Evolutionary conservation across 2,113 vertebrate species (phyloP).

Genomic region (Platichthys flesus): DNA sequence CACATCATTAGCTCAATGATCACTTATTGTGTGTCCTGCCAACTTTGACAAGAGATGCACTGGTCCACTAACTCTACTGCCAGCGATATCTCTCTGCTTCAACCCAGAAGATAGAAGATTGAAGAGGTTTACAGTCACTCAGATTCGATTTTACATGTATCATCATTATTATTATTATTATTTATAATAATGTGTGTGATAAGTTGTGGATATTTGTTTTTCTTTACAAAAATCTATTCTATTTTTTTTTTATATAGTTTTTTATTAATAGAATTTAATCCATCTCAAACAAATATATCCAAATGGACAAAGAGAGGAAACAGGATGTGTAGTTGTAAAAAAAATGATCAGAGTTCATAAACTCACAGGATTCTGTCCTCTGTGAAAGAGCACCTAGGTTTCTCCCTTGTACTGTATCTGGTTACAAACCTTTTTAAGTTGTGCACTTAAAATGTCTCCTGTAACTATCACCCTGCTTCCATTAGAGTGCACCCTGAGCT

Average conservation of each 20-base stretch:
- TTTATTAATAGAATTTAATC: neutral
- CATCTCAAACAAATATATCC: conserved; percentile 3
- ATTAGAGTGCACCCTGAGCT: conserved; percentile 57
- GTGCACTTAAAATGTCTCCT: conserved; percentile 77
- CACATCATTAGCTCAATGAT: conserved; percentile 71
- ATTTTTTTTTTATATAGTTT: no score
- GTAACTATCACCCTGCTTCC: conserved; percentile 68
- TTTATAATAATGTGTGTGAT: neutral
- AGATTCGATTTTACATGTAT: neutral
- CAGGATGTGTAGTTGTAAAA: conserved; percentile 1
- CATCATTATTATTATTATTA: neutral
- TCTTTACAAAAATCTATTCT: neutral
- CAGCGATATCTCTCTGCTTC: neutral
- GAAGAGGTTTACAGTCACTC: conserved; percentile 14
- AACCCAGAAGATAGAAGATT: neutral
- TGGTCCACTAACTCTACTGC: conserved; percentile 26
- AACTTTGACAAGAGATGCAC: conserved; percentile 45
- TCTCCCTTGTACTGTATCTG: conserved; percentile 51
- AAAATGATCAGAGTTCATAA: conserved; percentile 5
- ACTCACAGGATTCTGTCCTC: conserved; percentile 14
- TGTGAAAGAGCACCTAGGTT: conserved; percentile 42
- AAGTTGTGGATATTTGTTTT: no score
- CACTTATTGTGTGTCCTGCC: conserved; percentile 55
- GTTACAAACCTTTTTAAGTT: conserved; percentile 71
- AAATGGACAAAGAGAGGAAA: conserved; percentile 18